Evolutionary conservation across 2,888 invertebrate species (phyloP), one percentile per base, ranked within the genome.

Genomic region (Drosophila eohydei): DNA sequence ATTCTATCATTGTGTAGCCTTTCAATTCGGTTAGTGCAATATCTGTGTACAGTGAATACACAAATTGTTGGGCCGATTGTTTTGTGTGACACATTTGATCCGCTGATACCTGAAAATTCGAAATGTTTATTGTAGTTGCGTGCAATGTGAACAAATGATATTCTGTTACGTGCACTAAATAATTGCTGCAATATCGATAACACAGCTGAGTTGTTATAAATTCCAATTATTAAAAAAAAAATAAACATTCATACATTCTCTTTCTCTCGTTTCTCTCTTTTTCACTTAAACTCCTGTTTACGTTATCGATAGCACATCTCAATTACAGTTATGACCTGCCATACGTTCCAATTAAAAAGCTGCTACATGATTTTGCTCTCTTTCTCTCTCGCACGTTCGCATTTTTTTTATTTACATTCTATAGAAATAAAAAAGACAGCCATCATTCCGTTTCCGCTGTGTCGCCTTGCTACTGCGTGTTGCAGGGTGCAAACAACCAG

Each of bases 1-100:
- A 97, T 92, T 97, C 97, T 94, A 97, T 95, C 96, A 97, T 97
- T 38, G 96, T 95, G 92, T 96, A 97, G 2, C 97, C 97, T 93
- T 97, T 97, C 83, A 97, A 94, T 94, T 97, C 97, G 0, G 97
- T 95, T 40, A 97, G 93, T 0, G 97, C 95, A 69, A 97, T 95
- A 1, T 96, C 95, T 88, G 95, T 95, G 93, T 97, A 97, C 78
- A 97, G 94, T 91, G 96, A 96, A 91, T 95, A 96, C 30, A 97
- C 94, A 66, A 97, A 94, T 93, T 97, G 97, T 78, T 97, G 97
- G 0, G 96, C 95, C 0, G 97, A 97, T 93, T 97, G 95, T 78
- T 95, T 94, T 28, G 96, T 94, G 75, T 94, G 94, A 92, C 97
- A 97, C 50, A 96, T 93, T 83, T 95, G 95, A 1, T 94, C 93